These are phyloP conservation scores for Lethenteron camtschaticum DNA, from an alignment of 2,113 vertebrate genomes.

Conservation along the genomic window DNA sequence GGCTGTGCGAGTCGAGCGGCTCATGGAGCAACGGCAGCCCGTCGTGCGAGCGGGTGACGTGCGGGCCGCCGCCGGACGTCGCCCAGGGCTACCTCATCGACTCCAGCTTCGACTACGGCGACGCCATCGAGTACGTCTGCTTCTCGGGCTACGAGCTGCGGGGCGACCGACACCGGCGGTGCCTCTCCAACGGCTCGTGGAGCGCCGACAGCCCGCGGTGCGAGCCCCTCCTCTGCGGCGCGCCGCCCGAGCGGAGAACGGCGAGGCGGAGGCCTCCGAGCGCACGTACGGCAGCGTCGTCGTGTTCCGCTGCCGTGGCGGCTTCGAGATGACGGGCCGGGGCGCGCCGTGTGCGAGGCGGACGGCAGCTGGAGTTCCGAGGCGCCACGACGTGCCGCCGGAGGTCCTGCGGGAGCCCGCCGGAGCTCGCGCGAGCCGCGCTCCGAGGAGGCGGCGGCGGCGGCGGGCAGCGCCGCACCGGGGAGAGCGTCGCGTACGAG, in stretches of 20 bases:
- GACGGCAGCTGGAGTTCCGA: conserved; percentile 54
- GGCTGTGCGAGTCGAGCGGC: conserved; percentile 43
- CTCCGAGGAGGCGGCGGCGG: too few species aligned
- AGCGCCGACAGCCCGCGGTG: conserved; percentile 47
- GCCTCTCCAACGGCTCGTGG: conserved; percentile 52
- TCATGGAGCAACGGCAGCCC: conserved; percentile 49
- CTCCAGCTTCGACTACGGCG: conserved; percentile 44
- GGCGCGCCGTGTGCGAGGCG: conserved; percentile 42
- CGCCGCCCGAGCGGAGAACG: conserved; percentile 36
- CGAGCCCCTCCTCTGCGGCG: conserved; percentile 35
- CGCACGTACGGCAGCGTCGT: conserved; percentile 40
- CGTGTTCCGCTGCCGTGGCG: conserved; percentile 41
- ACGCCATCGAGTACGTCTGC: conserved; percentile 50
- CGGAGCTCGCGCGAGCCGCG: conserved; percentile 15
- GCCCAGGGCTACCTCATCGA: conserved; percentile 57
- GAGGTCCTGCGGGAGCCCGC: conserved; percentile 37
- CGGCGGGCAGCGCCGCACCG: conserved; percentile 5
- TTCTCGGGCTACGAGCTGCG: conserved; percentile 51
- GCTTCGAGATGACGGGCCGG: conserved; percentile 47
- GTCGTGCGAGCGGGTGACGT: conserved; percentile 35
- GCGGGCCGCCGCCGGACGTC: conserved; percentile 62
- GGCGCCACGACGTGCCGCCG: conserved; percentile 35
- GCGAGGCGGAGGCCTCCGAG: conserved; percentile 26
- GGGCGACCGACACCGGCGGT: conserved; percentile 40
- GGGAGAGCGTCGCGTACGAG: conserved; percentile 44